Base-by-base conservation (phyloP, 2,797 vertebrate species). In the Brotula barbata region DNA sequence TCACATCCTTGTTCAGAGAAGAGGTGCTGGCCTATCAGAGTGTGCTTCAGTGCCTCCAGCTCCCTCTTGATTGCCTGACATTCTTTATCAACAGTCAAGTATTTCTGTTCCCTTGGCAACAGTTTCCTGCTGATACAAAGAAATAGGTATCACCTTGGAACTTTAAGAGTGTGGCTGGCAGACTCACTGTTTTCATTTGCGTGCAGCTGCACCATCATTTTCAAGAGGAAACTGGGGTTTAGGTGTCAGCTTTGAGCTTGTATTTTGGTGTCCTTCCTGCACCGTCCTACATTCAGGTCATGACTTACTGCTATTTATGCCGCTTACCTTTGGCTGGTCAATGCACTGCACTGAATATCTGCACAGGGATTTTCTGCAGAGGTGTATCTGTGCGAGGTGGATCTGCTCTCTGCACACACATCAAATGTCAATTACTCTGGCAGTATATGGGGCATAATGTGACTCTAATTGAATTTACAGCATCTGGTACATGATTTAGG, bases 61-160 rank as follows among this genome's bases (percentile, higher is more conserved):
- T 85, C 70, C 58, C 82, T 75, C 87, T 83, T 88, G 87, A 89
- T 87, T 88, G 83, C 78, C 84, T 85, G 87, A 88, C 87, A 89
- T 87, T 84, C 85, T 90, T 88, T 87, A 89, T 88, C 85, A 88
- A 87, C 85, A 88, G 83, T 86, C 82, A 88, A 85, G 87, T 88
- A 84, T 87, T 88, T 87, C 84, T 73, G 88, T 89, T 89, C 76
- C 89, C 88, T 78, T 86, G 87, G 89, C 81, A 90, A 90, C 87
- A 58, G 82, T 69, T 84, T 89, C 83, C 84, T 71, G 82, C 86
- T 78, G 84, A 88, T 87, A 84, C 86, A 86, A 85, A 84, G 81
- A 81, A 80, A 74, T 76, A 80, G 82, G 79, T 82, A 87, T 88
- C 88, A 90, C 86, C 88, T 89, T 89, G 85, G 85, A 88, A 86